phyloP scores from a whole-genome alignment of 2,113 vertebrate genomes.

The Crotophaga sulcirostris region DNA sequence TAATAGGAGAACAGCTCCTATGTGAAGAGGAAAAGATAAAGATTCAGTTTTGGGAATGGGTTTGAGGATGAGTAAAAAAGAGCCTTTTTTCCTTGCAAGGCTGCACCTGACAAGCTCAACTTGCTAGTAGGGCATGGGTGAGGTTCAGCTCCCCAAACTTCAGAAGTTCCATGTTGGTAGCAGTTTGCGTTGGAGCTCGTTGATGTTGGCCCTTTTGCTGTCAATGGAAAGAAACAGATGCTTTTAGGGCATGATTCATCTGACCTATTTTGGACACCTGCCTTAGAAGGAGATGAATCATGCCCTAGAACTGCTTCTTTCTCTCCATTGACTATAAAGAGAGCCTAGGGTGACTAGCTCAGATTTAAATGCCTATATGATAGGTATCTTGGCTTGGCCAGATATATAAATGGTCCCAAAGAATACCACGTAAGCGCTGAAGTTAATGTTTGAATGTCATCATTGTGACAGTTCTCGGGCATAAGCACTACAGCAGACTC shows the following conservation, averaged over 20 bases:
- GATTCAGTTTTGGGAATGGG: not conserved
- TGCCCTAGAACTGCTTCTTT: slow-evolving; percentile 14
- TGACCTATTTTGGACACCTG: slow-evolving; percentile 44
- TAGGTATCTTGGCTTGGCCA: not conserved
- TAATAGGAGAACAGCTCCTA: not conserved
- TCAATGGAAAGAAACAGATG: slow-evolving; percentile 32
- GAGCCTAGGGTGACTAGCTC: not conserved
- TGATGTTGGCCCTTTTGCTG: not conserved
- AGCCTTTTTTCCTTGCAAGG: not conserved
- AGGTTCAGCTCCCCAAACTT: not conserved
- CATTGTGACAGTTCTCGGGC: not conserved
- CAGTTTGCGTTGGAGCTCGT: not conserved
- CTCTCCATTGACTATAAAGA: not conserved
- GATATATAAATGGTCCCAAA: not conserved
- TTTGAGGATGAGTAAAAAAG: not conserved
- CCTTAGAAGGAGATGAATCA: slow-evolving; percentile 50
- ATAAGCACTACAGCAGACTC: not conserved
- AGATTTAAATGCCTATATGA: slow-evolving; percentile 1
- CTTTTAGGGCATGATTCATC: slow-evolving; percentile 51
- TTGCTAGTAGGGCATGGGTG: not conserved
- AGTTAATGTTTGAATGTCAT: not conserved
- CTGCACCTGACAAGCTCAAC: not conserved
- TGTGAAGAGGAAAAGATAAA: not conserved
- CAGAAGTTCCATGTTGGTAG: not conserved
- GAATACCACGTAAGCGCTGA: not conserved